A percentile compares a stretch with the other conserved stretches of the same genome.
These are phyloP conservation scores for Oscheius sp. DNA, from an alignment of 2,888 invertebrate genomes.

Conservation along the genomic window DNA sequence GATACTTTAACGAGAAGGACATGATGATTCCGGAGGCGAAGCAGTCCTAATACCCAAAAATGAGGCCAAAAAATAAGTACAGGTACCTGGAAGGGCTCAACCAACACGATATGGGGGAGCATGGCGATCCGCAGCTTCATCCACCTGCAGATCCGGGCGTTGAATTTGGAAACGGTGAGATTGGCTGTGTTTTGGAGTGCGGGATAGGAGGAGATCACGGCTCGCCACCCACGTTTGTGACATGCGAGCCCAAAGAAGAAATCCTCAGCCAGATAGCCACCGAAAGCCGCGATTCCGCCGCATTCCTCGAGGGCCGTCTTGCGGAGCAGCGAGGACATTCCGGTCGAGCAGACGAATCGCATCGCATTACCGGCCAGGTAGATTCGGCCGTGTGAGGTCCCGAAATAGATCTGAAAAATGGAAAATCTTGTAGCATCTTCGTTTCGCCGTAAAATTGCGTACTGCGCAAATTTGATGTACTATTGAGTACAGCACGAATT, in stretches of 20 bases:
- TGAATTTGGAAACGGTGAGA: slow-evolving; percentile 72
- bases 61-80: too few relatives aligned
- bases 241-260: slow-evolving; percentile 94
- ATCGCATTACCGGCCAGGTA: slow-evolving; percentile 91
- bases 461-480: background rate
- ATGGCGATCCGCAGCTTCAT: slow-evolving; percentile 93
- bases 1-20: slow-evolving; percentile 85
- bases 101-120: slow-evolving; percentile 88
- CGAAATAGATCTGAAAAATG: slow-evolving; percentile 85
- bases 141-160: slow-evolving; percentile 81
- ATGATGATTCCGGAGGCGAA: slow-evolving; percentile 90
- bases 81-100: slow-evolving; percentile 83
- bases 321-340: slow-evolving; percentile 90
- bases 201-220: slow-evolving; percentile 90
- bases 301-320: slow-evolving; percentile 89
- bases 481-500: too few relatives aligned
- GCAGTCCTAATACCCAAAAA: slow-evolving; percentile 80
- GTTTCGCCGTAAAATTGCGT: too few relatives aligned
- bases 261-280: slow-evolving; percentile 95
- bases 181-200: slow-evolving; percentile 90
- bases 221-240: slow-evolving; percentile 84
- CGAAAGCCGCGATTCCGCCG: slow-evolving; percentile 82
- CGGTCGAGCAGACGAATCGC: slow-evolving; percentile 95
- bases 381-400: slow-evolving; percentile 94
- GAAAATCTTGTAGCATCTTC: too few relatives aligned